Evolutionary conservation across 2,113 vertebrate species (phyloP).

Genomic region (Erpornis zantholeuca): DNA sequence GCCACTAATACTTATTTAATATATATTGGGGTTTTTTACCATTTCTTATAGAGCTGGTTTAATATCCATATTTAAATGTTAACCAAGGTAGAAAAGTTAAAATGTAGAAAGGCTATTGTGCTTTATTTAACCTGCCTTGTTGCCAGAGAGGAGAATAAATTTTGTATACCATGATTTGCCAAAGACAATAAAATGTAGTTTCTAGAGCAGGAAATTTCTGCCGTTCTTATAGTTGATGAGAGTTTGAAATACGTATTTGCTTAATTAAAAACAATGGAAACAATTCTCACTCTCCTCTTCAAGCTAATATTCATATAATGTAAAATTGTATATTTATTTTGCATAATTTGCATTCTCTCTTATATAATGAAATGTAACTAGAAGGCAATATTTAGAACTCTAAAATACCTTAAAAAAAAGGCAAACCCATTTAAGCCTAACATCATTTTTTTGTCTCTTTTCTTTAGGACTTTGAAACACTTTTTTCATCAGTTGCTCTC

Average conservation of each 20-base stretch:
- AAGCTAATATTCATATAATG: background rate
- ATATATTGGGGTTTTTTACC: background rate
- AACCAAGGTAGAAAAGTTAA: background rate
- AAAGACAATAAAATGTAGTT: background rate
- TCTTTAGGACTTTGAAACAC: conserved; percentile 79
- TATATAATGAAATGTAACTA: background rate
- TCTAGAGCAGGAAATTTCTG: background rate
- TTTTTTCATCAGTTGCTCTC: conserved; percentile 73
- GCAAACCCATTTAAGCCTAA: background rate
- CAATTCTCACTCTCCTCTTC: background rate
- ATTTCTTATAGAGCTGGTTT: background rate
- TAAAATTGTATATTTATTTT: background rate
- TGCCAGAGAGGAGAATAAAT: background rate
- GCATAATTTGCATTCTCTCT: background rate
- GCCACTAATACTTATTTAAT: background rate
- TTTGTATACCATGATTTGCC: background rate
- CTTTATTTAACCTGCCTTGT: background rate
- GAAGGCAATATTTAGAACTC: background rate
- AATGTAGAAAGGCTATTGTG: background rate
- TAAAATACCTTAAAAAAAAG: background rate
- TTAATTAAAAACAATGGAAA: background rate
- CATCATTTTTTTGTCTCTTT: background rate
- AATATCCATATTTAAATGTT: background rate
- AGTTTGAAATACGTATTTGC: background rate
- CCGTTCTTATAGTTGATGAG: background rate